Evolutionary conservation across 2,797 vertebrate species (phyloP).

Genomic region (Furcifer pardalis): DNA sequence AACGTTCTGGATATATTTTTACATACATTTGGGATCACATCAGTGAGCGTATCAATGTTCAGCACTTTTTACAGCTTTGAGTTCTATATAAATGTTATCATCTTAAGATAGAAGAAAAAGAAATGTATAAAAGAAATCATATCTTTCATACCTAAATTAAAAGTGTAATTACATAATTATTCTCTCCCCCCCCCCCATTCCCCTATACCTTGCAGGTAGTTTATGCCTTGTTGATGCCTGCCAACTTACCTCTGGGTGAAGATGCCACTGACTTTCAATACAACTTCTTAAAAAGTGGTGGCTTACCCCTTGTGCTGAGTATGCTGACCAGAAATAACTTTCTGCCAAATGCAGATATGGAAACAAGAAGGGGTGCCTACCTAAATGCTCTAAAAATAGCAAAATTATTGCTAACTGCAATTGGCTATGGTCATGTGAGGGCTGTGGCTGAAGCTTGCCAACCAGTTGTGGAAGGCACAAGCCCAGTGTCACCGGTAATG

Average conservation of each 20-base stretch:
- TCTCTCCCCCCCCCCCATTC: not conserved
- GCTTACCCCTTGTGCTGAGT: slow-evolving; percentile 94
- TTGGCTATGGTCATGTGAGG: slow-evolving; percentile 96
- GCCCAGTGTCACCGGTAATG: slow-evolving; percentile 90
- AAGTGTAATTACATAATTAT: slow-evolving; percentile 13
- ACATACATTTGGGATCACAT: not conserved
- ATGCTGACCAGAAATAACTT: slow-evolving; percentile 99
- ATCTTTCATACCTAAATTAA: not conserved
- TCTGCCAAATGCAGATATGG: slow-evolving; percentile 97
- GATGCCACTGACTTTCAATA: slow-evolving; percentile 98
- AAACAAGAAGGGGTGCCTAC: slow-evolving; percentile 96
- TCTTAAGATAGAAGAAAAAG: not conserved
- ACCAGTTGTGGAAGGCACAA: slow-evolving; percentile 91
- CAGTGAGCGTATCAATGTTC: not conserved
- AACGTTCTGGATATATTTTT: not conserved
- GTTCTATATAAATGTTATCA: not conserved
- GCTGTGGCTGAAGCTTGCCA: slow-evolving; percentile 98
- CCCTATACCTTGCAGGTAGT: slow-evolving; percentile 85
- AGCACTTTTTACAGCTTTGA: not conserved
- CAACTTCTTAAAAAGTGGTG: slow-evolving; percentile 98
- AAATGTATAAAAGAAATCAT: not conserved
- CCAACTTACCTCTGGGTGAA: slow-evolving; percentile 95
- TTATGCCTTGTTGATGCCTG: slow-evolving; percentile 99
- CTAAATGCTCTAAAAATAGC: slow-evolving; percentile 98
- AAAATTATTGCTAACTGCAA: slow-evolving; percentile 94